Base-by-base conservation (phyloP, 2,113 vertebrate genomes). In the Clinocottus analis region DNA sequence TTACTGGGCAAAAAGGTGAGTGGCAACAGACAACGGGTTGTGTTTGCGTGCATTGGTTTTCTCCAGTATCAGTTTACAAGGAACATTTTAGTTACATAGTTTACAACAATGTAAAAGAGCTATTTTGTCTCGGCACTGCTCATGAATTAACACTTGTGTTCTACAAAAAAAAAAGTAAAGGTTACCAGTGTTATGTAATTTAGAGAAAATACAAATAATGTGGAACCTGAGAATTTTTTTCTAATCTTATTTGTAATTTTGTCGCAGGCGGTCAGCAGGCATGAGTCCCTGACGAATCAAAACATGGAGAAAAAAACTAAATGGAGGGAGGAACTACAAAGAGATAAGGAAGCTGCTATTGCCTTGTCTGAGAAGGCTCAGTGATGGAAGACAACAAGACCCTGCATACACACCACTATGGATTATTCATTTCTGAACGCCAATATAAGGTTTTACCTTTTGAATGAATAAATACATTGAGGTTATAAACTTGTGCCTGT, bases 271-370 rank as follows among this genome's bases (percentile, higher is more conserved):
- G 65, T 49, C 0, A 59, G 81, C 60, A 94, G 96, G 66, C 74
- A 97, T 0, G 96, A 97, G 83, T 90, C 94, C 37, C 91, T 99
- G 77, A 89, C 90, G 0, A 68, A 4, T 25, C 21, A 90, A 0
- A 98, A 98, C 91, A 39, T 98, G 83, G 95, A 96, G 86, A 97
- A 87, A 90, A 98, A 97, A 90, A 96, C 96, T 39, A 94, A 60
- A 9, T 94, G 87, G 95, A 96, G 69, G 90, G 93, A 95, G 51
- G 94, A 93, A 14, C 2, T 45, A 0, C 75, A 72, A 33, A 88
- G 25, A 64, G 77, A 84, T 31, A 53, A 3, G 21, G 66, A 80
- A 35, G 73, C 71, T 11, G 58, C 76, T 0, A 1, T 17, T 3
- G 58, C 62, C 3, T 17, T 86, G 29, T 23, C 85, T 29, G 77